These are phyloP conservation scores for Antheraea yamamai DNA, from an alignment of 2,888 invertebrate genomes.

Conservation along the genomic window DNA sequence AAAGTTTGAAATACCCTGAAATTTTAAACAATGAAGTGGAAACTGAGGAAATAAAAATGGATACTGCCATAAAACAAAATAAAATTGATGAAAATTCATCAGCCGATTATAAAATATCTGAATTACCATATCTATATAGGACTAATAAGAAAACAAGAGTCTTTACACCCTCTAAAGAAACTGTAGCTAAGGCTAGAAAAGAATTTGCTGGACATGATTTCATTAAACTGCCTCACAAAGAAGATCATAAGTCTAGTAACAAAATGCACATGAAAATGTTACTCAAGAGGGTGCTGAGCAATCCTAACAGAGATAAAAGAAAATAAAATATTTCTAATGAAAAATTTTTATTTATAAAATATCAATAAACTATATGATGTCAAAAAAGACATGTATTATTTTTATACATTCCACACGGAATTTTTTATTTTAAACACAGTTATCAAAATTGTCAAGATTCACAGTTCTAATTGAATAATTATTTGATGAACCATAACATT, in stretches of 20 bases:
- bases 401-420: slow-evolving; percentile 68
- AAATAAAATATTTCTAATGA: slow-evolving; percentile 47
- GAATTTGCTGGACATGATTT: slow-evolving; percentile 63
- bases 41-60: slow-evolving; percentile 30
- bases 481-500: slow-evolving; percentile 39
- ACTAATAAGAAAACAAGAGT: slow-evolving; percentile 59
- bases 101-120: slow-evolving; percentile 13
- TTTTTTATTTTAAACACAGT: slow-evolving; percentile 45
- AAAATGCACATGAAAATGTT: slow-evolving; percentile 65
- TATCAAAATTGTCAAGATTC: slow-evolving; percentile 48
- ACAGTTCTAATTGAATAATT: slow-evolving; percentile 34
- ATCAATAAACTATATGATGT: slow-evolving; percentile 62
- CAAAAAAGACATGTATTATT: slow-evolving; percentile 68
- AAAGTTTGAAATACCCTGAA: slow-evolving; percentile 35
- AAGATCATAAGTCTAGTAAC: slow-evolving; percentile 31
- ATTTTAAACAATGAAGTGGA: slow-evolving; percentile 21
- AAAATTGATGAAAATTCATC: slow-evolving; percentile 18
- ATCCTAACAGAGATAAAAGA: slow-evolving; percentile 63
- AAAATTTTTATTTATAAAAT: slow-evolving; percentile 57
- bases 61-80: slow-evolving; percentile 6
- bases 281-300: slow-evolving; percentile 66
- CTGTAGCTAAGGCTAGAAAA: slow-evolving; percentile 31
- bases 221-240: slow-evolving; percentile 52
- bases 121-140: slow-evolving; percentile 60
- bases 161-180: slow-evolving; percentile 51